Evolutionary conservation across 2,888 invertebrate species (phyloP).

Genomic region (Orchestes rusci): DNA sequence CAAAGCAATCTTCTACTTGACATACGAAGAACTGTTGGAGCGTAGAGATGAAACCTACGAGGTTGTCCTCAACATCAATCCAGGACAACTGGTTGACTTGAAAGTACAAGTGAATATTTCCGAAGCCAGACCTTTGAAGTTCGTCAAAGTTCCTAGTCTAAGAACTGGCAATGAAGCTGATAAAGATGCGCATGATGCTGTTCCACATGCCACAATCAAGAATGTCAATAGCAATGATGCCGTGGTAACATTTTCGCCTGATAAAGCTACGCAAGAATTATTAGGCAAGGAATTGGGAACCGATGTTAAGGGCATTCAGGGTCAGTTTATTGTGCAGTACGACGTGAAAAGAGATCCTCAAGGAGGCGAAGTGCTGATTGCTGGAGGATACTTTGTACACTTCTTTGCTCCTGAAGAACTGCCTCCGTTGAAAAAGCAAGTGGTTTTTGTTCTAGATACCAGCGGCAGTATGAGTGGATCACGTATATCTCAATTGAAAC

Average conservation of each 20-base stretch:
- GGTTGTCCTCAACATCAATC: constrained; percentile 60
- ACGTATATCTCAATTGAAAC: constrained; percentile 57
- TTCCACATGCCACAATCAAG: constrained; percentile 36
- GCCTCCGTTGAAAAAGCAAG: constrained; percentile 55
- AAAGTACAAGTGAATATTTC: constrained; percentile 57
- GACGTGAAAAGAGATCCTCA: constrained; percentile 55
- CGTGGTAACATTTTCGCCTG: constrained; percentile 51
- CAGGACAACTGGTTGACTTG: constrained; percentile 59
- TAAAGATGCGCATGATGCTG: constrained; percentile 47
- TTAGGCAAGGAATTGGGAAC: constrained; percentile 41
- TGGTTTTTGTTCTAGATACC: constrained; percentile 68
- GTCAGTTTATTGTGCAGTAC: constrained; percentile 63
- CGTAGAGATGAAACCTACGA: constrained; percentile 61
- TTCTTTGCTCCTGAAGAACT: constrained; percentile 61
- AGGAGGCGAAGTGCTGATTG: constrained; percentile 58
- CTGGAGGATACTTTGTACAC: constrained; percentile 69
- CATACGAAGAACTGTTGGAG: constrained; percentile 64
- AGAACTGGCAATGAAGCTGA: constrained; percentile 58
- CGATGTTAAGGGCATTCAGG: constrained; percentile 47
- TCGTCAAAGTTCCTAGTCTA: constrained; percentile 56
- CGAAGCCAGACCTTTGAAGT: constrained; percentile 55
- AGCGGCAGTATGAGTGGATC: constrained; percentile 69
- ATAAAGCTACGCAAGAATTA: constrained; percentile 51
- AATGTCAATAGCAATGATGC: constrained; percentile 32
- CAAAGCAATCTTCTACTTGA: constrained; percentile 60